Evolutionary conservation across 2,888 invertebrate genomes (phyloP).

Genomic region (Melanotus villosus): DNA sequence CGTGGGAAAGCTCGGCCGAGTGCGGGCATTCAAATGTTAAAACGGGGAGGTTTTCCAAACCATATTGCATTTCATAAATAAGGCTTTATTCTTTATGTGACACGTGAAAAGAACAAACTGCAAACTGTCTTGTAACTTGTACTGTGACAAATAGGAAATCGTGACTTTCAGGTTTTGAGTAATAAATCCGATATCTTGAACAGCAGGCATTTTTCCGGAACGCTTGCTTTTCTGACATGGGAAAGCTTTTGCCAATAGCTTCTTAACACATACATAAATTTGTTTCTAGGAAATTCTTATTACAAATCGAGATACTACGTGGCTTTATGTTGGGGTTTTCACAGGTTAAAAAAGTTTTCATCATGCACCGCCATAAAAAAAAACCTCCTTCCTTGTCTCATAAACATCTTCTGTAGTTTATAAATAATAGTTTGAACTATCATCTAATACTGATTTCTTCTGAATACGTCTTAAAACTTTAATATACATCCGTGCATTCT

Average conservation of each 20-base stretch:
- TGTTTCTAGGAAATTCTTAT: neutral
- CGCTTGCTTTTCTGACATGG: slow-evolving; percentile 14
- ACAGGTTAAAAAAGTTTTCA: no score
- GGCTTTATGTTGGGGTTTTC: no score
- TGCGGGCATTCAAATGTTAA: neutral
- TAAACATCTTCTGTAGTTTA: no score
- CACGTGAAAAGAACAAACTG: slow-evolving; percentile 31
- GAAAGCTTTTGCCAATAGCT: slow-evolving; percentile 27
- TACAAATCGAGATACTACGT: no score
- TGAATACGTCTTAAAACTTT: no score
- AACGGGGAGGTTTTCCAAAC: neutral
- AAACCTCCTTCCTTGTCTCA: no score
- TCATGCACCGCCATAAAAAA: no score
- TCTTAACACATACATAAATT: slow-evolving; percentile 18
- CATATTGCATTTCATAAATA: slow-evolving; percentile 20
- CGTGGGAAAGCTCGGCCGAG: slow-evolving; percentile 2
- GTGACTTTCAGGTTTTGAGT: slow-evolving; percentile 28
- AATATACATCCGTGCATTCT: no score
- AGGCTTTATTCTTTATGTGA: slow-evolving; percentile 18
- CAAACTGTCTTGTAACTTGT: slow-evolving; percentile 32
- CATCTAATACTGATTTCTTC: no score
- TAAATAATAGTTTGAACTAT: no score
- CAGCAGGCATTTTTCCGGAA: slow-evolving; percentile 19
- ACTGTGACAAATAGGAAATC: slow-evolving; percentile 36
- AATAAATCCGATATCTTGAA: slow-evolving; percentile 33